These are phyloP conservation scores for Solen grandis DNA, from an alignment of 1,140 invertebrate species.

Conservation along the genomic window DNA sequence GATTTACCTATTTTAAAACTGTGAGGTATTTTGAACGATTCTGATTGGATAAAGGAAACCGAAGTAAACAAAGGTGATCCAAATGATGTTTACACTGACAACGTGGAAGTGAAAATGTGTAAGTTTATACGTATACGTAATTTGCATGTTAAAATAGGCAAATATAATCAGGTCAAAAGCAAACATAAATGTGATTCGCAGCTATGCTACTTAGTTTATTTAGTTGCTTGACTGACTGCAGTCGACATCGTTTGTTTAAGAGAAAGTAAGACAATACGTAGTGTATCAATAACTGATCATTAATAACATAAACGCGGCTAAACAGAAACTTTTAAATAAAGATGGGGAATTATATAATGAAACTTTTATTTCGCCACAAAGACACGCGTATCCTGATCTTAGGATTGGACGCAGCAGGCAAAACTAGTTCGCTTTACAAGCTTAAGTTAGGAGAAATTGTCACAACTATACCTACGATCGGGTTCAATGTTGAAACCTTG, in stretches of 20 bases:
- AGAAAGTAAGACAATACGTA: not conserved
- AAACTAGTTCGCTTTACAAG: slow-evolving; percentile 99
- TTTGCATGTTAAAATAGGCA: too few relatives aligned
- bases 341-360: slow-evolving; percentile 25
- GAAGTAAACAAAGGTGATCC: too few relatives aligned
- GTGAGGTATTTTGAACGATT: too few relatives aligned
- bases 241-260: not conserved
- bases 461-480: slow-evolving; percentile 98
- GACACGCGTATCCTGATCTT: slow-evolving; percentile 1
- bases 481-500: slow-evolving; percentile 95
- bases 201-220: too few relatives aligned
- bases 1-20: too few relatives aligned
- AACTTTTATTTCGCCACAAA: not conserved
- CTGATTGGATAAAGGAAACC: too few relatives aligned
- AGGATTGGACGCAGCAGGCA: slow-evolving; percentile 98
- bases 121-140: not conserved
- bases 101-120: slow-evolving; percentile 24
- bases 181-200: not conserved
- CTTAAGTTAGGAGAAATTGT: slow-evolving; percentile 98
- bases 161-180: too few relatives aligned
- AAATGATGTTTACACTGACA: slow-evolving; percentile 9
- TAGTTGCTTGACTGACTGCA: not conserved
- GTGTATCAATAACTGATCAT: not conserved
- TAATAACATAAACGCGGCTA: not conserved
- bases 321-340: not conserved